Evolutionary conservation across 1,140 invertebrate species (phyloP), one percentile per base, ranked within the genome.

Genomic region (Drosophila grimshawi): DNA sequence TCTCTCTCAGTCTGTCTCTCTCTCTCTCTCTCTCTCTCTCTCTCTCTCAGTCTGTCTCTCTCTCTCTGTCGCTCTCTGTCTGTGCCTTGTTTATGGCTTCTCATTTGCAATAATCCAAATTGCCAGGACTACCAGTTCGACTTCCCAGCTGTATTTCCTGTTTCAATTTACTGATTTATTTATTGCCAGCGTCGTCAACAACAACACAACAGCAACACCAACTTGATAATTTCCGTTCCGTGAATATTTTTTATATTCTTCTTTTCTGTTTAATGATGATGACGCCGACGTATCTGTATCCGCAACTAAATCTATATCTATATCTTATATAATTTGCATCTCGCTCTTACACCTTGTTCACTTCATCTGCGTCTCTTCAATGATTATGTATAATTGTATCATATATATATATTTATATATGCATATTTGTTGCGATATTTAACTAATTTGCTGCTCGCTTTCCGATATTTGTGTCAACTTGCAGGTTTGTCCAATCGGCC

Each of bases 401-500:
- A 19, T 19, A 19, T 19, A 19, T 19, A 19, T 1, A 19, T 19
- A 19, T 19, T 1, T 19, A 19, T 19, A 10, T 41, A 10, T 19
- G 32, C 10, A 41, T 8, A 4, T 19, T 30, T 11, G n/a, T 29
- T 11, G n/a, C 6, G 1, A 29, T 29, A 43, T 27, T 33, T 64
- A 43, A 41, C 45, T 64, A 35, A 62, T 62, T 62, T 48, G 11
- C n/a, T 35, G 6, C 7, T 6, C 6, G 48, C 32, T 72, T 8
- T 61, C 5, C 19, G 19, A 19, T 19, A 19, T 10, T 4, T n/a
- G 19, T 19, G 19, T 19, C 19, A 19, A 19, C 19, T 68, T 76
- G 10, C 43, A 92, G 92, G 91, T 71, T 80, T 92, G 61, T 92
- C 92, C 39, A 92, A 92, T 61, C 92, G 92, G 72, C 92, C 92